Evolutionary conservation across 2,888 invertebrate genomes (phyloP).

Genomic region (Pachycephus smyrnensis): DNA sequence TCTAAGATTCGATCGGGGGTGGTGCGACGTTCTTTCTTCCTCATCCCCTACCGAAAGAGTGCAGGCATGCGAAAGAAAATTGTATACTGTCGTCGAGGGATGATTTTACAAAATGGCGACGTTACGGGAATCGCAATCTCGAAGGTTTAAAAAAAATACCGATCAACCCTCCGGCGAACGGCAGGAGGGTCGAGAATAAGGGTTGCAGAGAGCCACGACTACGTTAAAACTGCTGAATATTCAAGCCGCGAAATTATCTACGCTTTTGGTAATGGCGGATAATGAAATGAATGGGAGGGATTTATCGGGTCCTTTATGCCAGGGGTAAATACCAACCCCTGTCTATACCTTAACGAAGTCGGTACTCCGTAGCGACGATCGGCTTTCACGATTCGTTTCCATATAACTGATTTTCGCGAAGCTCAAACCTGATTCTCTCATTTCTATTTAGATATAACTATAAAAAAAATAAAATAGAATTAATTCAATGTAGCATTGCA

Average conservation of each 20-base stretch:
- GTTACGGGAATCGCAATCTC: no score
- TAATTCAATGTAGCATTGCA: not conserved
- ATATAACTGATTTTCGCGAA: not conserved
- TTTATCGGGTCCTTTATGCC: not conserved
- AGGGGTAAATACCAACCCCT: no score
- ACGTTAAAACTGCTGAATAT: conserved; percentile 11
- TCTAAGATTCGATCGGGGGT: no score
- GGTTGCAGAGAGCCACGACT: not conserved
- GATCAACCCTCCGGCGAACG: not conserved
- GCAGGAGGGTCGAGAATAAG: not conserved
- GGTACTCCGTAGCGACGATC: not conserved
- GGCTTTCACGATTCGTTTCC: not conserved
- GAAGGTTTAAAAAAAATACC: not conserved
- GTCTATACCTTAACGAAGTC: no score
- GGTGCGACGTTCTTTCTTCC: no score
- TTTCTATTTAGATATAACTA: not conserved
- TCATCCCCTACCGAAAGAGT: no score
- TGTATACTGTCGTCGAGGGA: not conserved
- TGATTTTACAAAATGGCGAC: no score
- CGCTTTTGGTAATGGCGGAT: conserved; percentile 11
- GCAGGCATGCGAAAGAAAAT: no score
- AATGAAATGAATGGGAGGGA: conserved; percentile 3
- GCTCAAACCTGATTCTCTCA: not conserved
- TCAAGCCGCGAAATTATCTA: conserved; percentile 6
- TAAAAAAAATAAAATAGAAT: not conserved